Evolutionary conservation across 2,113 vertebrate genomes (phyloP).

Genomic region (Nycticorax nycticorax): DNA sequence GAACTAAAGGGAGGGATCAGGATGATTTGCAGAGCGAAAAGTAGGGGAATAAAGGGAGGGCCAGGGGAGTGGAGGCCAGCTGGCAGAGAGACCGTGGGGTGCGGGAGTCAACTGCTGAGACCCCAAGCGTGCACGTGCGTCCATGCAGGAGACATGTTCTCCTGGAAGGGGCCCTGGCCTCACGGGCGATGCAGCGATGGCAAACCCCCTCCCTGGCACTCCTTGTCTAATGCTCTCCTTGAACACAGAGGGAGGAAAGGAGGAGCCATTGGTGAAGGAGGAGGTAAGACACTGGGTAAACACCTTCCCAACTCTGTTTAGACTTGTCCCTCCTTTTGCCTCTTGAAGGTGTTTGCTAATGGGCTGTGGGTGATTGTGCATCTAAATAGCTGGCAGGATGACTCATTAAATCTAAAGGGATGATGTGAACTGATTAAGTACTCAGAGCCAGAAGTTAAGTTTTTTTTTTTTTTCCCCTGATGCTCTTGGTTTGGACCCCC

Average conservation of each 20-base stretch:
- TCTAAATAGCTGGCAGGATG: not conserved
- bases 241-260: not conserved
- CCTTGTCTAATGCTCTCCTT: not conserved
- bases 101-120: not conserved
- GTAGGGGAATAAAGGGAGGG: not conserved
- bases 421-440: not conserved
- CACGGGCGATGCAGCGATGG: rapidly evolving
- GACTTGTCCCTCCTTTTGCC: not conserved
- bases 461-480: not conserved
- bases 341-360: not conserved
- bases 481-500: not conserved
- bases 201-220: not conserved
- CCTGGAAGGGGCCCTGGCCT: not conserved
- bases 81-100: not conserved
- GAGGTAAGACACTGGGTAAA: not conserved
- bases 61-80: not conserved
- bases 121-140: too few species aligned
- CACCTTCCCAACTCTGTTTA: not conserved
- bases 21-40: not conserved
- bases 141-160: not conserved
- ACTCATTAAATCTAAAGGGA: not conserved
- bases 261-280: not conserved
- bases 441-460: not conserved
- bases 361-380: not conserved
- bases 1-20: not conserved